Evolutionary conservation across 2,113 vertebrate species (phyloP).

Genomic region (Malurus cyaneus): DNA sequence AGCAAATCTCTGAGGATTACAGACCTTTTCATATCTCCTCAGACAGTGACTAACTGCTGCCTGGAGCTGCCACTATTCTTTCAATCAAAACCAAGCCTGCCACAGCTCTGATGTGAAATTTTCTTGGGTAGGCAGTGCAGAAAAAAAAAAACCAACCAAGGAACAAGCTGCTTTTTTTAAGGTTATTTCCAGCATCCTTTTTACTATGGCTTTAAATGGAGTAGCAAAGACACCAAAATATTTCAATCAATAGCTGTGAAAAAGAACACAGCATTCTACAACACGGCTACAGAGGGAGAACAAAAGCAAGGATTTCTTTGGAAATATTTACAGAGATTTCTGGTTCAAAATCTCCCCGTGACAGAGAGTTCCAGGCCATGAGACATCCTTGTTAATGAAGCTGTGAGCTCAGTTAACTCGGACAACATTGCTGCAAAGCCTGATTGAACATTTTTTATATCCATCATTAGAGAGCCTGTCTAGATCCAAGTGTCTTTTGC

Average conservation of each 20-base stretch:
- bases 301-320: background rate
- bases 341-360: background rate
- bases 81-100: background rate
- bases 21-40: background rate
- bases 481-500: background rate
- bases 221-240: background rate
- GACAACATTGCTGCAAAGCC: background rate
- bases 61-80: background rate
- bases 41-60: background rate
- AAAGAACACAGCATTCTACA: background rate
- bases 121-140: background rate
- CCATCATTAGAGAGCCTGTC: background rate
- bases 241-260: background rate
- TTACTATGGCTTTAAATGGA: conserved; percentile 2
- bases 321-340: background rate
- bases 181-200: background rate
- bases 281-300: background rate
- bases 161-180: background rate
- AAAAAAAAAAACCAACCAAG: background rate
- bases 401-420: background rate
- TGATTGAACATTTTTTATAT: background rate
- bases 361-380: background rate
- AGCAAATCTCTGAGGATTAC: background rate
- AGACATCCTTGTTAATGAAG: background rate
- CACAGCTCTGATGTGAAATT: background rate